Percentiles rank a stretch among this genome's conserved stretches.
These are phyloP conservation scores for Prosapia bicincta DNA, from an alignment of 2,888 invertebrate species.

Conservation along the genomic window DNA sequence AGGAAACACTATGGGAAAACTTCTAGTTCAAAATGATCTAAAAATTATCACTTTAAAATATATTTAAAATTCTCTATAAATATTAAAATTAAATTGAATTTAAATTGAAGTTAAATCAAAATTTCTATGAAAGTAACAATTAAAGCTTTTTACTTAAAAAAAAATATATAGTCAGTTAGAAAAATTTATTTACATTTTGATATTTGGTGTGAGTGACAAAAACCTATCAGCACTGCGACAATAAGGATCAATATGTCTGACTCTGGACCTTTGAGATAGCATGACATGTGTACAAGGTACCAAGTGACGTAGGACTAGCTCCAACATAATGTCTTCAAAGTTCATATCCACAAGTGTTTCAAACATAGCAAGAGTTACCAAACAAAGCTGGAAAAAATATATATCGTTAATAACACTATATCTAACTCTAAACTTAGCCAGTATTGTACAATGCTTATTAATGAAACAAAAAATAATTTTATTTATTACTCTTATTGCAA, in stretches of 20 bases:
- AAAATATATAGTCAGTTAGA: neutral
- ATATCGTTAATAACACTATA: too few relatives aligned
- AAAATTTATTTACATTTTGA: conserved; percentile 37
- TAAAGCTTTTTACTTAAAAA: neutral
- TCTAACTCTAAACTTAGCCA: too few relatives aligned
- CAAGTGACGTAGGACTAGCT: conserved; percentile 82
- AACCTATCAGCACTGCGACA: conserved; percentile 72
- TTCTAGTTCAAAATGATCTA: too few relatives aligned
- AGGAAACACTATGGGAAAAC: too few relatives aligned
- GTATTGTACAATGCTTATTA: too few relatives aligned
- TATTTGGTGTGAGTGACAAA: conserved; percentile 63
- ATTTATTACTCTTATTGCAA: too few relatives aligned
- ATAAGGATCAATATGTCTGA: conserved; percentile 69
- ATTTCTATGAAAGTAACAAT: neutral
- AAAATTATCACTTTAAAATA: too few relatives aligned
- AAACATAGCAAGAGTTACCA: conserved; percentile 87
- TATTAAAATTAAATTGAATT: too few relatives aligned
- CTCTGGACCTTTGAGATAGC: conserved; percentile 70
- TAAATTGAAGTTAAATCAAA: neutral
- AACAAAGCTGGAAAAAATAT: conserved; percentile 61
- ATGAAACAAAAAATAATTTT: too few relatives aligned
- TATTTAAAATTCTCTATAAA: too few relatives aligned
- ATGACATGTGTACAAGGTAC: conserved; percentile 76
- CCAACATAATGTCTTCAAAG: conserved; percentile 95
- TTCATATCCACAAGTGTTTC: conserved; percentile 87